These are phyloP conservation scores for Chlorospingus flavigularis DNA, from an alignment of 2,797 vertebrate genomes.

Conservation along the genomic window DNA sequence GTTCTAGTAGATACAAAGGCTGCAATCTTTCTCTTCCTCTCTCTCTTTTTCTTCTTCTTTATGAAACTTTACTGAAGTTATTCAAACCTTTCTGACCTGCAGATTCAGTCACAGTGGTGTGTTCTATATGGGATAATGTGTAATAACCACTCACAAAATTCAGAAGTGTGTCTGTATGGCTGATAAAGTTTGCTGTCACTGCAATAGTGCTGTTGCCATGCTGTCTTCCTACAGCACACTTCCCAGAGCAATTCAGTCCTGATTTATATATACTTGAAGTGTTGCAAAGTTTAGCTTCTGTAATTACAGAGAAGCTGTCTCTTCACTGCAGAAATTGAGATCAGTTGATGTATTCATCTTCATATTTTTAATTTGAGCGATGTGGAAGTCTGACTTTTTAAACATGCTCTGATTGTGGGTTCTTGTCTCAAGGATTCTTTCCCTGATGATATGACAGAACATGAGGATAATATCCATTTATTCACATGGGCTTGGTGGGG, in stretches of 20 bases:
- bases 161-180: neutral
- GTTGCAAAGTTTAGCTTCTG: conserved; percentile 58
- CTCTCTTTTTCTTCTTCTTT: neutral
- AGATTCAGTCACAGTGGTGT: neutral
- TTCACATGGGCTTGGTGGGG: neutral
- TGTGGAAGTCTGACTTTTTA: conserved; percentile 40
- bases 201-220: conserved; percentile 17
- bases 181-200: neutral
- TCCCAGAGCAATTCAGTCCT: conserved; percentile 7
- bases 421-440: conserved; percentile 36
- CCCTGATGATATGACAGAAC: neutral
- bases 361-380: conserved; percentile 43
- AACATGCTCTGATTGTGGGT: conserved; percentile 18
- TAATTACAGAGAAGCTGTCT: conserved; percentile 55
- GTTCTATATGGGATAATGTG: neutral
- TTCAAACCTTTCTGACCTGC: neutral
- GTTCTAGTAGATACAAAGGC: neutral
- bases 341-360: conserved; percentile 30
- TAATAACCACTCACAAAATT: neutral
- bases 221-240: neutral
- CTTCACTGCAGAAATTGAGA: conserved; percentile 30
- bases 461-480: conserved; percentile 4
- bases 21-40: neutral
- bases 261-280: conserved; percentile 52
- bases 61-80: neutral